Evolutionary conservation across 2,888 invertebrate species (phyloP), one percentile per base, ranked within the genome.

Genomic region (Siphlonurus alternatus): DNA sequence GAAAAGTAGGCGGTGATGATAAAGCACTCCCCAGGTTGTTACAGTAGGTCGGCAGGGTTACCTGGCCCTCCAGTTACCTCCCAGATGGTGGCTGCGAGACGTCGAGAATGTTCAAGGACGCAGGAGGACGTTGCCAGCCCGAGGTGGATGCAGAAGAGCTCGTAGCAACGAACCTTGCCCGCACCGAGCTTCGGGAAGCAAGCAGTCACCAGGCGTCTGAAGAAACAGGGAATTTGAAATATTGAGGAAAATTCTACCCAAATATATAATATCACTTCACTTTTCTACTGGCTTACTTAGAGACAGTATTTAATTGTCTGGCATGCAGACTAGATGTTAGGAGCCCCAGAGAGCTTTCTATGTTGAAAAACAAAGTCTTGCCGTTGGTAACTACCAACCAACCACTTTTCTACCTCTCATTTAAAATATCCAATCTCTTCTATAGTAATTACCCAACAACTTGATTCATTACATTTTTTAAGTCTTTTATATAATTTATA

Each of bases 131-230:
- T 90, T 1, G 88, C 85, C 63, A 92, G 75, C 0, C 92, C 92
- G 65, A 92, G 77, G 76, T 93, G 93, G 25, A 93, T 83, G 73
- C 90, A 91, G 70, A 86, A 88, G 67, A 93, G 76, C 76, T 93
- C 93, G 67, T 83, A 86, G 70, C 86, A 85, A 66, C 82, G 78
- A n/a, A 88, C 80, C 75, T 85, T 86, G 38, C 76, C 78, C 1
- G 79, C 73, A 0, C 82, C 72, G 66, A 77, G 74, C 72, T 85
- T 85, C 1, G 87, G 87, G 70, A 87, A 88, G 71, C 84, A 86
- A 0, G 79, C 77, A 69, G 85, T 83, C 10, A 80, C 79, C 63
- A 86, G 72, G 74, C 81, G 81, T 69, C 85, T 85, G 70, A 24
- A 75, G 75, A 71, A 69, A 70, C 15, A 53, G 25, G 22, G n/a